A percentile compares a stretch with the other conserved stretches of the same genome.
phyloP scores from a whole-genome alignment of 2,797 vertebrate genomes.

The Poeciliopsis infans region DNA sequence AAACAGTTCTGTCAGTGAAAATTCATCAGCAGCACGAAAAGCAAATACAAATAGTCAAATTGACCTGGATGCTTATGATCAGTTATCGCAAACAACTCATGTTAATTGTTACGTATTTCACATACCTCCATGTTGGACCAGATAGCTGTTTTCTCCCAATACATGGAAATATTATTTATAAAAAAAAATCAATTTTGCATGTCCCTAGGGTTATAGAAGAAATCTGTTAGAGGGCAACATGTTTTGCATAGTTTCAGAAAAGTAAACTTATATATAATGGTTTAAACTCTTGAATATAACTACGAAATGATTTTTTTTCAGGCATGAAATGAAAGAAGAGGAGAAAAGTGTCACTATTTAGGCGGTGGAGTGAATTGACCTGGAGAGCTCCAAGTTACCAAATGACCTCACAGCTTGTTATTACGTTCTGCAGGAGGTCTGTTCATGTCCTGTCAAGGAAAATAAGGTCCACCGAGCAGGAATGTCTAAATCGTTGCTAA shows the following conservation, averaged over 20 bases:
- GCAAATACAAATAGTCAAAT: not conserved
- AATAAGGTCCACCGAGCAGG: not conserved
- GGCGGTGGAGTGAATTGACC: not conserved
- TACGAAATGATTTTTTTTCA: not conserved
- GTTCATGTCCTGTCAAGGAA: not conserved
- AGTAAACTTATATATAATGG: not conserved
- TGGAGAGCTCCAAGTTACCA: not conserved
- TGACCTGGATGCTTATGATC: not conserved
- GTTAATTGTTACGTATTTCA: not conserved
- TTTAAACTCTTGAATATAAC: not conserved
- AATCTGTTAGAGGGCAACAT: not conserved
- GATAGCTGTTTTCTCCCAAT: not conserved
- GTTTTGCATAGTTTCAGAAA: not conserved
- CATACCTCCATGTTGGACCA: not conserved
- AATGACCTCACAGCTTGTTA: not conserved
- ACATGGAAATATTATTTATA: not conserved
- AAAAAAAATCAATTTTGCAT: not conserved
- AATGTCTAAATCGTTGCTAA: not conserved
- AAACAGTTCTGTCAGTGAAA: not conserved
- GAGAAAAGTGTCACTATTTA: not conserved
- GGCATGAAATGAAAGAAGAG: not conserved
- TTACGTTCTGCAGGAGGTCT: not conserved
- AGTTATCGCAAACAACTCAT: not conserved
- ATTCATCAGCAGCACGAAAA: not conserved
- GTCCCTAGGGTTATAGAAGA: not conserved